Evolutionary conservation across 1,140 invertebrate genomes (phyloP), one percentile per base, ranked within the genome.

Genomic region (Zaprionus vittiger): DNA sequence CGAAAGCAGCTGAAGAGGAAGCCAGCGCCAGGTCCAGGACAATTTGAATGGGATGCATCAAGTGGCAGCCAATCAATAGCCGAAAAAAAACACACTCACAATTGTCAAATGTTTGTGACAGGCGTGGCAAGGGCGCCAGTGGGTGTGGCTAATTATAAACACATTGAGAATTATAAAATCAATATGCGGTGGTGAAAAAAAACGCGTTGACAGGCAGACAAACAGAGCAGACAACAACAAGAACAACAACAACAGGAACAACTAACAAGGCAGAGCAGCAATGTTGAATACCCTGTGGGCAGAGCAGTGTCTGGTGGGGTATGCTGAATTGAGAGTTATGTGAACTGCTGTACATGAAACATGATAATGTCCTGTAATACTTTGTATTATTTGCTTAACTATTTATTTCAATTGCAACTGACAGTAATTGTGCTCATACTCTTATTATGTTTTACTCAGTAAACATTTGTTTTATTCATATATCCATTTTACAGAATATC

Each of bases 141-240:
- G 84, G 78, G 69, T 59, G 79, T 77, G 73, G 79, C 85, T 90
- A 77, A 90, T 89, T 89, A 77, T 74, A 75, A 82, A 24, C 73
- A 52, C 69, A 73, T 77, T 80, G 63, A 28, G 77, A 81, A 84
- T 79, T 79, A 84, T 84, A 82, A 85, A 89, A 84, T 85, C 81
- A 77, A 85, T 85, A 81, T 67, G 15, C 15, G 41, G 1, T 28
- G 64, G 38, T 9, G 14, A 4, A 7, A 12, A 12, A 55, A 56
- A 69, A 52, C 41, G 24, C 47, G n/a, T 20, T 56, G 72, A 70
- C 60, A 59, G 49, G 34, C 28, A 56, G 37, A 60, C 60, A 74
- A 69, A 14, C 15, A 62, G 38, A 47, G 22, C 63, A 55, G 47
- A 54, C 17, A 22, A 31, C 28, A 31, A 28, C 26, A 28, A 9